These are phyloP conservation scores for Myotis planiceps DNA, from an alignment of 2,797 vertebrate genomes.

Conservation along the genomic window DNA sequence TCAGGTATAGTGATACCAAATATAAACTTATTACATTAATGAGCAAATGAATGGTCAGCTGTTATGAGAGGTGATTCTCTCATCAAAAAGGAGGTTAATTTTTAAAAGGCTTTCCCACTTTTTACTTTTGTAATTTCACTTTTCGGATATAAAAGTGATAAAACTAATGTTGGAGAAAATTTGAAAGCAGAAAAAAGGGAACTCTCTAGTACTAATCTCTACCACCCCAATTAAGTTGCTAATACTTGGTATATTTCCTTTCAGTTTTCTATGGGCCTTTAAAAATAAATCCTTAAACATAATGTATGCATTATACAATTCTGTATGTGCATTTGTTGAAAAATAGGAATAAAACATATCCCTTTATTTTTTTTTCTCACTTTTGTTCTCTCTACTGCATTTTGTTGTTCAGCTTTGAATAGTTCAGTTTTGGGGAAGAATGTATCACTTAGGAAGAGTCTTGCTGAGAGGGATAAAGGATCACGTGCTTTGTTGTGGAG, in stretches of 20 bases:
- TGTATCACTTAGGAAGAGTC: slow-evolving; percentile 36
- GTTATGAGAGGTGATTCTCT: not conserved
- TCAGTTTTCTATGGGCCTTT: not conserved
- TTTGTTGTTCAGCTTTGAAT: slow-evolving; percentile 45
- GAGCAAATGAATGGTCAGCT: not conserved
- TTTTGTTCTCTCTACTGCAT: not conserved
- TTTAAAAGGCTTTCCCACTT: not conserved
- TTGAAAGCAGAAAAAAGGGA: not conserved
- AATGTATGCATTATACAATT: not conserved
- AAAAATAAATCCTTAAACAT: not conserved
- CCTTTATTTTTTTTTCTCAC: not conserved
- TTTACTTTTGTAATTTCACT: not conserved
- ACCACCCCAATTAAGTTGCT: not conserved
- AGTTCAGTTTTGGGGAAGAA: slow-evolving; percentile 15
- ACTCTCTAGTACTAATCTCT: not conserved
- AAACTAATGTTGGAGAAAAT: slow-evolving; percentile 33
- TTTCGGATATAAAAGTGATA: not conserved
- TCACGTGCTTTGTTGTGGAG: not conserved
- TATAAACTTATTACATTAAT: not conserved
- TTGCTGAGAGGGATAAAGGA: not conserved
- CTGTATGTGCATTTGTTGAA: slow-evolving; percentile 35
- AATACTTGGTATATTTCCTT: not conserved
- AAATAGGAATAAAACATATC: not conserved
- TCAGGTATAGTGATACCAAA: not conserved
- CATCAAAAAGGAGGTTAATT: not conserved